Evolutionary conservation across 1,140 invertebrate species (phyloP).

Genomic region (Drosophila albomicans): DNA sequence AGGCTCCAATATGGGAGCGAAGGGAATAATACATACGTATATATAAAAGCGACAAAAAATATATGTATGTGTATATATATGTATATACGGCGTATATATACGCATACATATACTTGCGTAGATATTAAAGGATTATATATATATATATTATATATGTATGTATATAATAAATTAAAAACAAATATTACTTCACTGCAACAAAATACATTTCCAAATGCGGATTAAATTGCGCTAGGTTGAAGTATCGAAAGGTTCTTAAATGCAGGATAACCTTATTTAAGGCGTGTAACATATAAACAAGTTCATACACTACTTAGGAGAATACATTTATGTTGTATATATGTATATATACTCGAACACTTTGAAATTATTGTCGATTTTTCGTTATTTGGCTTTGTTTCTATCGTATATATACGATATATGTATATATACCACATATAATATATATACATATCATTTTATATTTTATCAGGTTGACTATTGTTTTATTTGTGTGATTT

Average conservation of each 20-base stretch:
- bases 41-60: slow-evolving; percentile 41
- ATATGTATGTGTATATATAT: slow-evolving; percentile 30
- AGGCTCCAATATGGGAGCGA: slow-evolving; percentile 52
- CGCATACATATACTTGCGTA: slow-evolving; percentile 5
- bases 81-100: slow-evolving; percentile 23
- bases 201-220: slow-evolving; percentile 78
- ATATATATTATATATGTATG: slow-evolving; percentile 26
- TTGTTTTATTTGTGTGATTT: slow-evolving; percentile 12
- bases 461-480: slow-evolving; percentile 29
- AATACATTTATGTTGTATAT: slow-evolving; percentile 59
- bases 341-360: slow-evolving; percentile 61
- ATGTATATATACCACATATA: slow-evolving; percentile 7
- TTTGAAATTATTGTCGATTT: slow-evolving; percentile 33
- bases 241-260: slow-evolving; percentile 70
- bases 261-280: slow-evolving; percentile 70
- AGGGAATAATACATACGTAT: slow-evolving; percentile 43
- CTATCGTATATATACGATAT: slow-evolving; percentile 1
- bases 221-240: slow-evolving; percentile 74
- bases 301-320: slow-evolving; percentile 74
- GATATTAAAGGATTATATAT: slow-evolving; percentile 11
- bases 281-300: slow-evolving; percentile 78
- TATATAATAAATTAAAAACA: slow-evolving; percentile 54
- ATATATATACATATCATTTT: slow-evolving; percentile 4
- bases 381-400: slow-evolving; percentile 9
- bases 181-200: slow-evolving; percentile 77